Conservation (phyloP, 2,113 vertebrate species). For the Phrynocephalus versicolor region DNA sequence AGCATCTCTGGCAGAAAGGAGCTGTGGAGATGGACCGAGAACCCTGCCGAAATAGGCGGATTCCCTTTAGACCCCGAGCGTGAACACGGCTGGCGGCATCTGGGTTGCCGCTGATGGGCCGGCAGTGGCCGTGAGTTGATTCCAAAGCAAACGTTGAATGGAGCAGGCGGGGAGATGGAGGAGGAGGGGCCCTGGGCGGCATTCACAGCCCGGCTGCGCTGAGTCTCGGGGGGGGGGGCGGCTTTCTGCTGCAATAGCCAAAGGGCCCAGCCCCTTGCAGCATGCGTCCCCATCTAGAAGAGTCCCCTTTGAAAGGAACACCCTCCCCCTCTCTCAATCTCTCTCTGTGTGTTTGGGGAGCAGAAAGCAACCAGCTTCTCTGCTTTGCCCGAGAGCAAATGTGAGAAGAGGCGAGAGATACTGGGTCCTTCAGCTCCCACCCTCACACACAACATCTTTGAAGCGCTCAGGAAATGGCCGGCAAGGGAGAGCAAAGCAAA, state of each 20-base stretch:
- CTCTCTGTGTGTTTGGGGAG: not conserved
- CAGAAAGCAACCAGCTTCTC: not conserved
- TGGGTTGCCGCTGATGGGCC: not conserved
- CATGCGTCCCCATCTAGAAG: rapidly evolving
- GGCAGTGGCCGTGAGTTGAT: not conserved
- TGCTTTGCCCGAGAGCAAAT: not conserved
- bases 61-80: not conserved
- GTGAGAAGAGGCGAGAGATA: too few species aligned
- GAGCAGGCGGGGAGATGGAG: not conserved
- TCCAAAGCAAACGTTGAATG: slow-evolving; percentile 5
- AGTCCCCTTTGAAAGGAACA: not conserved
- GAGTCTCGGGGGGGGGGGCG: too few species aligned
- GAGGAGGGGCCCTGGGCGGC: not conserved
- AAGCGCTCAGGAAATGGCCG: not conserved
- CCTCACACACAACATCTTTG: too few species aligned
- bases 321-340: too few species aligned
- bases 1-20: too few species aligned
- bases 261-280: not conserved
- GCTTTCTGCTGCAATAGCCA: not conserved
- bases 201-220: rapidly evolving
- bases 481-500: not conserved
- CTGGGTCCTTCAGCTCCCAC: too few species aligned
- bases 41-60: too few species aligned
- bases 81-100: not conserved
- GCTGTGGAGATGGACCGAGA: too few species aligned